Evolutionary conservation across 2,113 vertebrate genomes (phyloP).

Genomic region (Corynorhinus townsendii): DNA sequence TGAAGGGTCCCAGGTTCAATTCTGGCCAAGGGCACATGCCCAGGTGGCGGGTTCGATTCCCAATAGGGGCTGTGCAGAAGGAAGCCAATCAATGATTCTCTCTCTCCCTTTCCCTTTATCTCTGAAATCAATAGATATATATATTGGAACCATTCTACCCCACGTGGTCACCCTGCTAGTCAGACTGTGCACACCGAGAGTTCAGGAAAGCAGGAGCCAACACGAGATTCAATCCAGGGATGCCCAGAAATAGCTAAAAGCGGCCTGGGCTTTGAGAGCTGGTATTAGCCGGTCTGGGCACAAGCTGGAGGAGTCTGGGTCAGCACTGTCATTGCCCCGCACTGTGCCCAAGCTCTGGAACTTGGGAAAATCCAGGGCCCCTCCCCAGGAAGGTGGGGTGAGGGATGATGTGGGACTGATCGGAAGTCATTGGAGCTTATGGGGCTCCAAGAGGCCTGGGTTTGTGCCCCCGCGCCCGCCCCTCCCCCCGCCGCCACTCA

Average conservation of each 20-base stretch:
- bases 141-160: not conserved
- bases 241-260: not conserved
- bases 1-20: too few relatives aligned
- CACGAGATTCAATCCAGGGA: not conserved
- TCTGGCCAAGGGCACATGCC: too few relatives aligned
- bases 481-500: not conserved
- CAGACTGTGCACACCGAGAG: rapidly evolving
- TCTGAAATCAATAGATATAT: too few relatives aligned
- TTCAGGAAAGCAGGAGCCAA: not conserved
- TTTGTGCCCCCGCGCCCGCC: too few relatives aligned
- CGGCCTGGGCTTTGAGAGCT: not conserved
- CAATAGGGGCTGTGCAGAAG: too few relatives aligned
- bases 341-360: not conserved
- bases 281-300: not conserved
- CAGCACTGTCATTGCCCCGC: not conserved
- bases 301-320: not conserved
- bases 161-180: not conserved
- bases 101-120: too few relatives aligned
- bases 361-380: not conserved
- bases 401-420: not conserved
- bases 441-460: not conserved
- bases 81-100: too few relatives aligned
- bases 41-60: too few relatives aligned
- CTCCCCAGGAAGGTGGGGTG: not conserved
- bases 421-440: not conserved